A percentile compares a stretch with the other conserved stretches of the same genome.
Conservation (phyloP, 2,888 invertebrate species). For the Eledone cirrhosa region DNA sequence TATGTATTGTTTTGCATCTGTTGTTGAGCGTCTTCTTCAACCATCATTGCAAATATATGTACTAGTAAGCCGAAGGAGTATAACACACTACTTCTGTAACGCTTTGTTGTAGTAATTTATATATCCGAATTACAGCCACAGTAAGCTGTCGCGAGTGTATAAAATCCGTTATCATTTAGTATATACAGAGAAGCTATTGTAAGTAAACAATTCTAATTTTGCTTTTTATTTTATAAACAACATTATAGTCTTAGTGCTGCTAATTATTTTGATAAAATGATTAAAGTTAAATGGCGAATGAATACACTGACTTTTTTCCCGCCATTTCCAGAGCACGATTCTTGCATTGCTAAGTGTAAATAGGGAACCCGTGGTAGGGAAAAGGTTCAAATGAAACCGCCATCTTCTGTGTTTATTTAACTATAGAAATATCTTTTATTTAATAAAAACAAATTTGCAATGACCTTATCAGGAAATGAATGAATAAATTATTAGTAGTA, state of each 20-base stretch:
- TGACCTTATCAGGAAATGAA: neutral
- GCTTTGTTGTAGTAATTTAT: conserved; percentile 23
- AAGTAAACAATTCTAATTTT: neutral
- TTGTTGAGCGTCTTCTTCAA: conserved; percentile 25
- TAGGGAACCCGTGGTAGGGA: conserved; percentile 18
- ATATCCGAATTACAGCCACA: conserved; percentile 17
- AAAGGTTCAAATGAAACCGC: conserved; percentile 5
- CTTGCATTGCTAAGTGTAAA: conserved; percentile 17
- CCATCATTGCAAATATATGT: neutral
- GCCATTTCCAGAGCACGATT: conserved; percentile 21
- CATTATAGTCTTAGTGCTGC: too few species aligned
- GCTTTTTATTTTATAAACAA: neutral
- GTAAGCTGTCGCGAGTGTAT: conserved; percentile 10
- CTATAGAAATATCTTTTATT: neutral
- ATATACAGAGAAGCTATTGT: neutral
- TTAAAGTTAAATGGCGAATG: conserved; percentile 11
- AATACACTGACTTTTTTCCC: conserved; percentile 21
- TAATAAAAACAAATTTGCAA: neutral
- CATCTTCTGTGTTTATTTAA: neutral
- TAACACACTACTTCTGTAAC: neutral
- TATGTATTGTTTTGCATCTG: conserved; percentile 39
- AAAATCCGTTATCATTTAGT: conserved; percentile 10
- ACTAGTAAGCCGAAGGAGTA: neutral
- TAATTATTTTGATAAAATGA: neutral
- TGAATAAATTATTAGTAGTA: too few species aligned